Conservation (phyloP, 2,797 vertebrate genomes). For the Propithecus deckenii region DNA sequence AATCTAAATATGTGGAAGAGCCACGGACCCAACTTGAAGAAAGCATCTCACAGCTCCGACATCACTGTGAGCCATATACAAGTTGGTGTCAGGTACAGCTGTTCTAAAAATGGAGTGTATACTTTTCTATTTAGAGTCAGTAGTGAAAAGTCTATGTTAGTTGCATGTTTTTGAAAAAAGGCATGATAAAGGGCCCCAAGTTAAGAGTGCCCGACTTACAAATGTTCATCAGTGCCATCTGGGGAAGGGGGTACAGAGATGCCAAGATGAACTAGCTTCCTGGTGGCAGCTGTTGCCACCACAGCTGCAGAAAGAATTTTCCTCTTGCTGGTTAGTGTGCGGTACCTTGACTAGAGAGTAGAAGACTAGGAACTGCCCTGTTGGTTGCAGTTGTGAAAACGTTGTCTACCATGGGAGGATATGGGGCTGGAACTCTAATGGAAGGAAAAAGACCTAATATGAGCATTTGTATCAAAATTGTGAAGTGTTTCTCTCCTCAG, state of each 20-base stretch:
- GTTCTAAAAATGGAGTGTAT: conserved; percentile 43
- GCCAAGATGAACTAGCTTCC: not conserved
- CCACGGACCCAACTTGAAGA: conserved; percentile 89
- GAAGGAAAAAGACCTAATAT: not conserved
- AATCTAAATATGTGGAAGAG: conserved; percentile 83
- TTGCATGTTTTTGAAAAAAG: conserved; percentile 40
- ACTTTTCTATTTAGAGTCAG: not conserved
- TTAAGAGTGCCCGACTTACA: not conserved
- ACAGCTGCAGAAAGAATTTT: not conserved
- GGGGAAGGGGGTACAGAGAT: not conserved
- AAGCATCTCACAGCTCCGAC: conserved; percentile 87
- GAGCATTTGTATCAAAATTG: conserved; percentile 31
- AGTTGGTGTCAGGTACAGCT: conserved; percentile 89
- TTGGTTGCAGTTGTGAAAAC: not conserved
- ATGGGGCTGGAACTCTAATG: not conserved
- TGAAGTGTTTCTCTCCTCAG: not conserved
- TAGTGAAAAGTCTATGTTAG: not conserved
- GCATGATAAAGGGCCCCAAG: not conserved
- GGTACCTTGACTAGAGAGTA: not conserved
- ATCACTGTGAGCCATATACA: conserved; percentile 87
- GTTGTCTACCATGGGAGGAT: not conserved
- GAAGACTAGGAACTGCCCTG: not conserved
- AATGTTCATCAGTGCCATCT: not conserved
- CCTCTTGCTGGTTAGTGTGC: not conserved
- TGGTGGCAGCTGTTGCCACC: not conserved